Evolutionary conservation across 2,888 invertebrate genomes (phyloP), one percentile per base, ranked within the genome.

Genomic region (Drosophila acutilabella): DNA sequence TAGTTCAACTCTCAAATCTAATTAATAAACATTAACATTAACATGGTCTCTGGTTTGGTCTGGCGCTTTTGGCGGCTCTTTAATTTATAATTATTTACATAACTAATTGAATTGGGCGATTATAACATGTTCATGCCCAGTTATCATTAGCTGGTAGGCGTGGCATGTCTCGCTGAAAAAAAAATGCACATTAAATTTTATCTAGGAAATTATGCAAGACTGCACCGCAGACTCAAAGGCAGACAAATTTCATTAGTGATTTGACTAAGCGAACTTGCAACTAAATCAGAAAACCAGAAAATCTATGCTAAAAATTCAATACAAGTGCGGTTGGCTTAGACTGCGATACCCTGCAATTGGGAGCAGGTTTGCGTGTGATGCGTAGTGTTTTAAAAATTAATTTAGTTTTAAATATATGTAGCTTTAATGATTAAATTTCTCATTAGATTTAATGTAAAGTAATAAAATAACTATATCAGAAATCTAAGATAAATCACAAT

Each of bases 71-170:
- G 59, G 59, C 62, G 68, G 66, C 59, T 57, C 53, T 56, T 81
- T 79, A 81, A 79, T 86, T 77, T 61, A 73, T 73, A 77, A 74
- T 74, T 74, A 81, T 81, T 83, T 86, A 77, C 79, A 81, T 83
- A 77, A 68, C 77, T 79, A 79, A 81, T 81, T 83, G 52, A 81
- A 81, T 70, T 71, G 76, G 71, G 83, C 68, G 72, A 60, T 64
- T 73, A 61, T 14, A 74, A 72, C 79, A 70, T 83, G 83, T 78
- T 83, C 82, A 86, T 74, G 81, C 67, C 61, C 69, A 72, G 83
- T 81, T 86, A 81, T 71, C 79, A 82, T 80, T 86, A 81, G 69
- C 20, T 61, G 14, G n/a, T 26, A 44, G 66, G 61, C 65, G 75
- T 64, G 60, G 48, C 26, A 8, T 54, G 62, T 42, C 69, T 59